These are phyloP conservation scores for Brachionus sp. DNA, from an alignment of 1,140 invertebrate species.

Conservation along the genomic window DNA sequence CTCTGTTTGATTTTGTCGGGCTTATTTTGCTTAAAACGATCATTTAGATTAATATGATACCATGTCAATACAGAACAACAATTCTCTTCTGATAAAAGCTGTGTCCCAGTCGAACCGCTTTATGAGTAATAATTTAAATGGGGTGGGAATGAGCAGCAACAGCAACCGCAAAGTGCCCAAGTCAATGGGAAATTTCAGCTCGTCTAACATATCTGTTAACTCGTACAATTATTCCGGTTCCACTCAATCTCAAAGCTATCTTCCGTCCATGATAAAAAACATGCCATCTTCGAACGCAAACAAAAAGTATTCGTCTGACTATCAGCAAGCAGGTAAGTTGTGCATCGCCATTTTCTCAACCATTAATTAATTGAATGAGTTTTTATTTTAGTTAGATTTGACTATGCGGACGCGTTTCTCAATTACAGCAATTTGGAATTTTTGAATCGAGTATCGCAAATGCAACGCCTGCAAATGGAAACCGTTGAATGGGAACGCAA, in stretches of 20 bases:
- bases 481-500: conserved; percentile 41
- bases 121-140: conserved; percentile 4
- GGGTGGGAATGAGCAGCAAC: neutral
- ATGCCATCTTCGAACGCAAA: neutral
- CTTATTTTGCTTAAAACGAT: too few species aligned
- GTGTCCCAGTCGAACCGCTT: neutral
- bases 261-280: conserved; percentile 32
- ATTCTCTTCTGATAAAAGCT: neutral
- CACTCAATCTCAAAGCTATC: conserved; percentile 39
- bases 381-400: conserved; percentile 20
- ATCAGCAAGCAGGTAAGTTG: conserved; percentile 37
- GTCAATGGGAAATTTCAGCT: conserved; percentile 27
- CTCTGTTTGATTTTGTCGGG: too few species aligned
- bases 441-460: conserved; percentile 34
- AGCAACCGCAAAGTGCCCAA: conserved; percentile 2
- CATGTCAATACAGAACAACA: conserved; percentile 21
- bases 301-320: conserved; percentile 23
- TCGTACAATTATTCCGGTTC: neutral
- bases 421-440: conserved; percentile 41
- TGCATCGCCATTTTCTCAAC: neutral
- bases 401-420: conserved; percentile 26
- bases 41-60: conserved; percentile 32
- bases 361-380: too few species aligned
- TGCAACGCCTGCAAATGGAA: conserved; percentile 42
- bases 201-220: conserved; percentile 5